Base-by-base conservation (phyloP, 2,797 vertebrate genomes). In the Melanotaenia parkinsoni region DNA sequence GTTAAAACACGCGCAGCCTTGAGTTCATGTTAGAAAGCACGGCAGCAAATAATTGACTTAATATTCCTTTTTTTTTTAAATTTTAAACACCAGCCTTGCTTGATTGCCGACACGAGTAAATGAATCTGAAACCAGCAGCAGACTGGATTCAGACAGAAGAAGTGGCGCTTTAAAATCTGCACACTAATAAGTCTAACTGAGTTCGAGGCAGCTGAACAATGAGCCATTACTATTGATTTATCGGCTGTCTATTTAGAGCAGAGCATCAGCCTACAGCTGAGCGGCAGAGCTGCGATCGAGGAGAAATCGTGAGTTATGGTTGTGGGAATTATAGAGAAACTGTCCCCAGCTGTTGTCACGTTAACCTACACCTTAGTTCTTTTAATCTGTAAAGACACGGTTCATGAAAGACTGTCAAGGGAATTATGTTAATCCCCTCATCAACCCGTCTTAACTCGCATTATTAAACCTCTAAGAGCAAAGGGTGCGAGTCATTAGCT, bases 171-270 rank as follows among this genome's bases (percentile, higher is more conserved):
- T 67, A 68, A 72, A 87, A 88, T 80, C 61, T 83, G 87, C 85
- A 80, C 67, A 64, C 67, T 86, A 66, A 66, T 66, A 81, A 70
- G 74, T 82, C 67, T 87, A 33, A 33, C 82, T 68, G 59, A 67
- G 66, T 35, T 16, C 63, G 86, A 84, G 75, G 76, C 75, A 60
- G 81, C 60, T 58, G 65, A 84, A 85, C 30, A 50, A 67, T 60
- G 61, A 30, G 60, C 61, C 70, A 28, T 37, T 63, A 73, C 72
- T 85, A 86, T 79, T 80, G 90, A 88, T 90, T 90, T 86, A 87
- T 75, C 51, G 79, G 83, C 58, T 61, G 79, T 74, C 79, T 80
- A 72, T 89, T 90, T 80, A 84, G 82, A 80, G 76, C 57, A 24
- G 65, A 84, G 82, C 66, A 74, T 87, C 83, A 68, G 75, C 83